A percentile compares a stretch with the other conserved stretches of the same genome.
These are phyloP conservation scores for Dicyrtoma fusca DNA, from an alignment of 2,888 invertebrate genomes.

Conservation along the genomic window DNA sequence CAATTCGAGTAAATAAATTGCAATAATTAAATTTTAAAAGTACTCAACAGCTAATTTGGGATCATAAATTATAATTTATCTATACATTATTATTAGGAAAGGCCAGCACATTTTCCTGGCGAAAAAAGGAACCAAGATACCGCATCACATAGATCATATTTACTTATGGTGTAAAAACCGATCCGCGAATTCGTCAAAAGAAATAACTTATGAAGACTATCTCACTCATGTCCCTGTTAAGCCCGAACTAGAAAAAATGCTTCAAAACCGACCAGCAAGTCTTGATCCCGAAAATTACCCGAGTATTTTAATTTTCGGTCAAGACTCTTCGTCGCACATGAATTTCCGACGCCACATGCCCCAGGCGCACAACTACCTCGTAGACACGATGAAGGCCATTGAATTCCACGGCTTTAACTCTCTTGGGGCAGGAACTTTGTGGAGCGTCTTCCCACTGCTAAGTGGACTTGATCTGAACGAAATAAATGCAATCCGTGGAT, in stretches of 20 bases:
- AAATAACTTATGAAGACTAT: constrained; percentile 8
- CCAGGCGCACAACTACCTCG: not conserved
- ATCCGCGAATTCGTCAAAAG: not conserved
- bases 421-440: not conserved
- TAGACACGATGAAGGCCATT: not conserved
- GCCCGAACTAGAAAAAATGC: not conserved
- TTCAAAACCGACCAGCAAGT: not conserved
- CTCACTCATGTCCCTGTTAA: not conserved
- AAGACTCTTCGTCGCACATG: not conserved
- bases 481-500: no score
- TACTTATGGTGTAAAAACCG: not conserved
- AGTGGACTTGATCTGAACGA: not conserved
- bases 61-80: no score
- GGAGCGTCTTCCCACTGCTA: not conserved
- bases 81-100: no score
- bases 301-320: not conserved
- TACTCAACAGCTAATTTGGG: no score
- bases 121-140: no score
- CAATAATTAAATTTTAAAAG: no score
- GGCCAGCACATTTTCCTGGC: no score
- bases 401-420: constrained; percentile 16
- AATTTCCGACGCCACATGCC: constrained; percentile 8
- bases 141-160: not conserved
- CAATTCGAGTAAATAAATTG: not conserved
- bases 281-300: not conserved